These are phyloP conservation scores for Oophaga sylvatica DNA, from an alignment of 2,797 vertebrate species.

Conservation along the genomic window DNA sequence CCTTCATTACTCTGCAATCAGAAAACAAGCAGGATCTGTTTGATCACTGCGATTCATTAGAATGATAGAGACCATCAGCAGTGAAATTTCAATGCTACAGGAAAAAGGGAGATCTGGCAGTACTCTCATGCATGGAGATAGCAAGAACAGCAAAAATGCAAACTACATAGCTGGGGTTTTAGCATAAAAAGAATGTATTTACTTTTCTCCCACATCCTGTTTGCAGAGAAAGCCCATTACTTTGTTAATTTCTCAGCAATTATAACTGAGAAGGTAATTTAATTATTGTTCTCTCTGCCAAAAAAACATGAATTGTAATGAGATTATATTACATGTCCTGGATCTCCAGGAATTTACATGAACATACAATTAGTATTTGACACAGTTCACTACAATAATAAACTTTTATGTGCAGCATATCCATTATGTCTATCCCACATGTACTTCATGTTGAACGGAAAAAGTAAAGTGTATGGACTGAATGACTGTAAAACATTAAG, in stretches of 20 bases:
- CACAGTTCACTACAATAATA: not conserved
- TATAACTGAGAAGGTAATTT: not conserved
- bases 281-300: not conserved
- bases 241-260: not conserved
- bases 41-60: not conserved
- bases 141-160: slow-evolving; percentile 31
- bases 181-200: slow-evolving; percentile 17
- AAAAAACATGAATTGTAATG: not conserved
- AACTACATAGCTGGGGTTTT: not conserved
- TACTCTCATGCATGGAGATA: not conserved
- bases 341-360: not conserved
- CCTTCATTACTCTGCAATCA: not conserved
- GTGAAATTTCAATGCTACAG: slow-evolving; percentile 6
- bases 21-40: not conserved
- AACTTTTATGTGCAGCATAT: not conserved
- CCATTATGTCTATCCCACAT: not conserved
- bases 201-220: slow-evolving; percentile 14
- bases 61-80: not conserved
- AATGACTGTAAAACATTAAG: not conserved
- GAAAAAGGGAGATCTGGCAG: not conserved
- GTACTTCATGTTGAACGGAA: not conserved
- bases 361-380: not conserved
- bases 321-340: not conserved
- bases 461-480: not conserved
- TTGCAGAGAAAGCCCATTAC: not conserved